Evolutionary conservation across 2,797 vertebrate genomes (phyloP).

Genomic region (Hyperoplus immaculatus): DNA sequence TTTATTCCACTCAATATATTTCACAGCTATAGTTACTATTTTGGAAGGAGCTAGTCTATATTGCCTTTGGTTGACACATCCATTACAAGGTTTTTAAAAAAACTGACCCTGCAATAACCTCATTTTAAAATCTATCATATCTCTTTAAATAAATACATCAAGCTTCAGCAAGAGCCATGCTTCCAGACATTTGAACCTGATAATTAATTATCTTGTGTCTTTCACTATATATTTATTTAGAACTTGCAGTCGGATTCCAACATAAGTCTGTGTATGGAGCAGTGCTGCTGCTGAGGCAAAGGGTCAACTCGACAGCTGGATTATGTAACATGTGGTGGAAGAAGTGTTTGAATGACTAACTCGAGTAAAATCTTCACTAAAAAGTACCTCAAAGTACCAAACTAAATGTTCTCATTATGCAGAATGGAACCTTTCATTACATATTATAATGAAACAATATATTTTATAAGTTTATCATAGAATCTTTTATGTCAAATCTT

Average conservation of each 20-base stretch:
- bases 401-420: not conserved
- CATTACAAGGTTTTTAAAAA: not conserved
- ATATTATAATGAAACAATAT: not conserved
- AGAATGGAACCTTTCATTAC: not conserved
- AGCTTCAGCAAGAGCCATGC: not conserved
- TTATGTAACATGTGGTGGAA: slow-evolving; percentile 1
- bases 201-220: not conserved
- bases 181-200: not conserved
- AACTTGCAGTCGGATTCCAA: not conserved
- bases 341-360: not conserved
- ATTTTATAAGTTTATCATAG: not conserved
- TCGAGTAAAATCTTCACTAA: no score
- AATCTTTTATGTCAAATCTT: not conserved
- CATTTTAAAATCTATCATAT: not conserved
- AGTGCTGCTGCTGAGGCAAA: not conserved
- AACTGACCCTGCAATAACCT: not conserved
- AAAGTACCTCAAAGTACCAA: not conserved
- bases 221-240: slow-evolving; percentile 1
- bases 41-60: not conserved
- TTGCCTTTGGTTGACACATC: not conserved
- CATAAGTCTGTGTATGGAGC: not conserved
- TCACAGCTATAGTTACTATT: not conserved
- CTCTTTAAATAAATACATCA: not conserved
- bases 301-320: not conserved
- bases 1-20: not conserved